Evolutionary conservation across 2,888 invertebrate genomes (phyloP).

Genomic region (Cotesia congregata): DNA sequence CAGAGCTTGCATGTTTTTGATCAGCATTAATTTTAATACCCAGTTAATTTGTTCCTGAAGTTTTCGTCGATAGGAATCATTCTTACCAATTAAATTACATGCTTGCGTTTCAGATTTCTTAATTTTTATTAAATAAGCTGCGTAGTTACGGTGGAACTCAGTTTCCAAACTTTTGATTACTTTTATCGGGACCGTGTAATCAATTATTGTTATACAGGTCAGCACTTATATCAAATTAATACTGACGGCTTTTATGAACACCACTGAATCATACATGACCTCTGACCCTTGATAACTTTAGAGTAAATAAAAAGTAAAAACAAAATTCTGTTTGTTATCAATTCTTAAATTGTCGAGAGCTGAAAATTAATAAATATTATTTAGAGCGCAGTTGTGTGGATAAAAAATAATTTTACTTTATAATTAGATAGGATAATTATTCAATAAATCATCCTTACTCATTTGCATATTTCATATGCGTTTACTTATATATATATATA

Average conservation of each 20-base stretch:
- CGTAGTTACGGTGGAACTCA: background rate
- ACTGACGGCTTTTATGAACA: too few species aligned
- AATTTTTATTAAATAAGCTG: background rate
- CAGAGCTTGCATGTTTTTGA: constrained; percentile 30
- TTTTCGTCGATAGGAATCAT: constrained; percentile 7
- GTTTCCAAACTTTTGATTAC: background rate
- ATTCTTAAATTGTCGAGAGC: background rate
- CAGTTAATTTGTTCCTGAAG: constrained; percentile 19
- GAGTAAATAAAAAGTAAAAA: background rate
- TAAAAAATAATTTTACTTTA: background rate
- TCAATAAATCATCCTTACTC: background rate
- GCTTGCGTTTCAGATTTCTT: too few species aligned
- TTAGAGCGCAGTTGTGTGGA: background rate
- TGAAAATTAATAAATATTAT: background rate
- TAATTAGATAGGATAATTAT: background rate
- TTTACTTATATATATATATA: background rate
- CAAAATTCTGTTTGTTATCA: background rate
- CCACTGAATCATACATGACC: too few species aligned
- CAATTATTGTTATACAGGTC: too few species aligned
- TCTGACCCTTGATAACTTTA: too few species aligned
- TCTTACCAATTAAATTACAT: background rate
- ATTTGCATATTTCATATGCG: background rate
- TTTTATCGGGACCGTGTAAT: too few species aligned
- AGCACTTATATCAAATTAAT: too few species aligned
- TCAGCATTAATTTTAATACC: background rate